phyloP scores from a whole-genome alignment of 2,888 invertebrate genomes.

The Yponomeuta cagnagella region DNA sequence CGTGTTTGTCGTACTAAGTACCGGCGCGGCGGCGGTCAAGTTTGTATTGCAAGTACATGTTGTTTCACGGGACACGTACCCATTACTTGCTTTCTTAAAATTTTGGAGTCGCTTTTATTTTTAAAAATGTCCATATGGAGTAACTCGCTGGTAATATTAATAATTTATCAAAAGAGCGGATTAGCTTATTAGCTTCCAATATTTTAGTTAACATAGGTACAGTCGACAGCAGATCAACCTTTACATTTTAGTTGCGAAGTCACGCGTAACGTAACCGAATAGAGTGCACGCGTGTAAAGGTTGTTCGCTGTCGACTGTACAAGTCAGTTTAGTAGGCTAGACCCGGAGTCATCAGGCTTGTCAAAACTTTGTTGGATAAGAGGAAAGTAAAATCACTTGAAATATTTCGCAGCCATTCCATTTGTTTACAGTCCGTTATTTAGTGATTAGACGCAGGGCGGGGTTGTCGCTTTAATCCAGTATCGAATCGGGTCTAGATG shows the following conservation, averaged over 20 bases:
- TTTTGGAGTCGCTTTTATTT: background rate
- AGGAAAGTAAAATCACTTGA: background rate
- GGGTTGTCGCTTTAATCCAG: slow-evolving; percentile 14
- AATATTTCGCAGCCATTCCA: background rate
- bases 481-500: slow-evolving; percentile 14
- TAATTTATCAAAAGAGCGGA: no score
- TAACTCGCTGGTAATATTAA: background rate
- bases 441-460: slow-evolving; percentile 9
- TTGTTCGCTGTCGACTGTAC: no score
- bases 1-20: slow-evolving; percentile 63
- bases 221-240: no score
- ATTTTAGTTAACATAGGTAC: no score
- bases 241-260: no score
- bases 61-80: slow-evolving; percentile 44
- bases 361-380: background rate
- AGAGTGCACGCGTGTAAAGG: no score
- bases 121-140: background rate
- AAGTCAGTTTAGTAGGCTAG: no score
- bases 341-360: no score
- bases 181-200: no score
- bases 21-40: slow-evolving; percentile 35
- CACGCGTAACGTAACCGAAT: no score
- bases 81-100: background rate
- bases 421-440: slow-evolving; percentile 12
- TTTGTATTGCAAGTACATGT: slow-evolving; percentile 36